Base-by-base conservation (phyloP, 2,113 vertebrate genomes). In the Centropus bengalensis region DNA sequence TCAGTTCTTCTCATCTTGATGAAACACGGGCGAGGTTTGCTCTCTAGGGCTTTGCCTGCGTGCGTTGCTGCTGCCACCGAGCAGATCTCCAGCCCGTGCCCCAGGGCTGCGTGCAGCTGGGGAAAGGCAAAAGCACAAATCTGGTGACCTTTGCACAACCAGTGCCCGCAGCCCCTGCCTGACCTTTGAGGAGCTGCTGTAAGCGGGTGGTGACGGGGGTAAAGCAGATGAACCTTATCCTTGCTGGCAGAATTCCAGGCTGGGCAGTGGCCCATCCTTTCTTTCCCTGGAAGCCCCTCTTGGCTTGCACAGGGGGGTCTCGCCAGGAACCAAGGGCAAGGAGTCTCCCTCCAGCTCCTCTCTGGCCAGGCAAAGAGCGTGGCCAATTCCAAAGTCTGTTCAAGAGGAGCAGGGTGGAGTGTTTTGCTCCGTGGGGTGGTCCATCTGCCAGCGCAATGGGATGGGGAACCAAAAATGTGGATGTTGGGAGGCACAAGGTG, bases 1-100 rank as follows among this genome's bases (percentile, higher is more conserved):
- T 17, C 3, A 78, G 33, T 27, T 63, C 16, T 68, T 64, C 44
- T 59, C 4, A 1, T 78, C 32, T 70, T 0, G 0, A 11, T 69
- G 38, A 66, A 44, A 51, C 6, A 26, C 4, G 8, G 27, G 20
- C 55, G 67, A 62, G 8, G 26, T 55, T 70, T 76, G 22, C 28
- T 63, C 60, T 71, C 38, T 23, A 1, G 2, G 20, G 38, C 55
- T 81, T 75, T 81, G 36, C 56, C 33, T 40, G 14, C 0, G 0
- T 51, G 92, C 8, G 0, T 23, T 1, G 0, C 51, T 77, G 83
- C 45, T 49, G 45, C 63, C 2, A 0, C 1, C 6, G 56, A 89
- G 8, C 69, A 38, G 47, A 40, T 22, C 55, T 77, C 66, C 76
- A 66, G 40, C 55, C 68, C 18, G 9, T 81, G 73, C 51, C 89